phyloP scores from a whole-genome alignment of 1,140 invertebrate genomes.

The Camponotus pennsylvanicus region DNA sequence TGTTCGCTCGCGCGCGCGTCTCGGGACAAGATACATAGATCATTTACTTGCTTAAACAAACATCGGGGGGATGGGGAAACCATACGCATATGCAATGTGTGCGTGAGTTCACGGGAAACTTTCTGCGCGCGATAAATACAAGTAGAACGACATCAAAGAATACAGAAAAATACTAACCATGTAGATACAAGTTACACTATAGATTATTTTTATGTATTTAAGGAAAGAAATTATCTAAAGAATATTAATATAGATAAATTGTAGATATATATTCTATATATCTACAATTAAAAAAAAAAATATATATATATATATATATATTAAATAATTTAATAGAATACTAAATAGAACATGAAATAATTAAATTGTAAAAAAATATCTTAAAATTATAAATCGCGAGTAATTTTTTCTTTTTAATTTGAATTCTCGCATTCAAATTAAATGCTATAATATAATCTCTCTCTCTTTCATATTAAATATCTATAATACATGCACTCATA shows the following conservation, averaged over 20 bases:
- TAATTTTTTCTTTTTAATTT: constrained; percentile 4
- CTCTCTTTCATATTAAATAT: too few species aligned
- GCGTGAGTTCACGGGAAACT: constrained; percentile 33
- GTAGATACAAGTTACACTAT: neutral
- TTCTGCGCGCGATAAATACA: constrained; percentile 13
- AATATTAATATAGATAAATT: neutral
- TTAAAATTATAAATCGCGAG: neutral
- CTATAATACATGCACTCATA: neutral
- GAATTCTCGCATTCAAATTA: neutral
- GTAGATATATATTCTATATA: too few species aligned
- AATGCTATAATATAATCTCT: too few species aligned
- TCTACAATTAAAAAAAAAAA: too few species aligned
- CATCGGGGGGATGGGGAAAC: constrained; percentile 31
- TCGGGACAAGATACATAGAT: constrained; percentile 69
- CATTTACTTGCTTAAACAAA: constrained; percentile 67
- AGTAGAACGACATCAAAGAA: constrained; percentile 13
- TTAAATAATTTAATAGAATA: constrained; percentile 16
- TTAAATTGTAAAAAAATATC: neutral
- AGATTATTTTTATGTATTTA: neutral
- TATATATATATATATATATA: neutral
- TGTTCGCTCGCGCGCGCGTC: constrained; percentile 17
- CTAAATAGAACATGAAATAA: neutral
- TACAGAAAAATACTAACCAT: neutral
- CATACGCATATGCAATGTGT: constrained; percentile 17
- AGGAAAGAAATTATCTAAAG: neutral